Base-by-base conservation (phyloP, 2,888 invertebrate genomes). In the Diaprepes abbreviatus region DNA sequence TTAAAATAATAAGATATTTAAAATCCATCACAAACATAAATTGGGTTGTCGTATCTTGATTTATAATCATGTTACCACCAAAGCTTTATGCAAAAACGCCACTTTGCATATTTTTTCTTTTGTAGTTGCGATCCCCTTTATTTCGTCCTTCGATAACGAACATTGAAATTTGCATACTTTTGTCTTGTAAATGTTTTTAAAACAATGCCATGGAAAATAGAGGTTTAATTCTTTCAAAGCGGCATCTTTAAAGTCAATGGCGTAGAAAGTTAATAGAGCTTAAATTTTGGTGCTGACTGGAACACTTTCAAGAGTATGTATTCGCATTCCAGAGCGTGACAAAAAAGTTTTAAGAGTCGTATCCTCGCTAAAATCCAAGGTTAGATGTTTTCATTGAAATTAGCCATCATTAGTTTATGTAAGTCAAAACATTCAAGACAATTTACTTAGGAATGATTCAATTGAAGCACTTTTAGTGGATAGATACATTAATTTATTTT, bases 121-220 rank as follows among this genome's bases (percentile, higher is more conserved):
- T 57, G 57, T 19, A 65, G 65, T 40, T 48, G 54, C 33, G 55
- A 55, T 57, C 57, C 40, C 68, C 43, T 60, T 60, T 59, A 59
- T 52, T 60, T 65, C 63, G 55, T 54, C 52, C 28, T 62, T 57
- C 59, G 57, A 63, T 63, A 66, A 58, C 63, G 52, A 67, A 52
- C 63, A 24, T 14, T 38, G 72, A 74, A 77, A 78, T 78, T 78
- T 76, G 75, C 77, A 79, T 77, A 72, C 75, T 76, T 77, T 77
- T 77, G 76, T 77, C 73, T 75, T 74, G 73, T 73, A 74, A 75
- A 77, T 79, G 74, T 74, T 76, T 77, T 74, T 74, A 74, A 73
- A 74, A 75, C 74, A 74, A 74, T 74, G 58, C 71, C 64, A 69
- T 58, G 67, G 60, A 71, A 76, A 75, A 73, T 73, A 72, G 73